A percentile compares a stretch with the other conserved stretches of the same genome.
Conservation (phyloP, 2,113 vertebrate genomes). For the Egretta garzetta region DNA sequence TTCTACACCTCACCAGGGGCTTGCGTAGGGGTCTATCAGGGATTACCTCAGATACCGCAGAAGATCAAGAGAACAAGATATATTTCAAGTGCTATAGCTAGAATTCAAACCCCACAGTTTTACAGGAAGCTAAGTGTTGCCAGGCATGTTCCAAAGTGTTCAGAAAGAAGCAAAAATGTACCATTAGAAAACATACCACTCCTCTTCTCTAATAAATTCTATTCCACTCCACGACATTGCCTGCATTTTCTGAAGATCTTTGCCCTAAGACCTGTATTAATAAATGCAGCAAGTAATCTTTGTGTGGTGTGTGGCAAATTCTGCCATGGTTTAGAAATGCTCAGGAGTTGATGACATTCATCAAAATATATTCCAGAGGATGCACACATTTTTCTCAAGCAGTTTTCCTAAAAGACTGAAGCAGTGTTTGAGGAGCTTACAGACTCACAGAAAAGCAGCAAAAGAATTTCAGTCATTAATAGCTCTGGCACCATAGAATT, state of each 20-base stretch:
- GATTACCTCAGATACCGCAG: not conserved
- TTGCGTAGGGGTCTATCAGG: not conserved
- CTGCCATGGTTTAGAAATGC: not conserved
- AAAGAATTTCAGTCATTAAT: conserved; percentile 16
- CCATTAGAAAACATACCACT: not conserved
- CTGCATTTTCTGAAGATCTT: not conserved
- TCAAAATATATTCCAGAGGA: not conserved
- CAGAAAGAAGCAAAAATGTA: not conserved
- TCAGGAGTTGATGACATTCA: not conserved
- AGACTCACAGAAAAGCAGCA: conserved; percentile 9
- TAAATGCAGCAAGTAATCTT: not conserved
- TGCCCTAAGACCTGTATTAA: not conserved
- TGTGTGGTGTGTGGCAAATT: not conserved
- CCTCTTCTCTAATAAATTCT: not conserved
- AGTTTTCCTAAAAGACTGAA: not conserved
- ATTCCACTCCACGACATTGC: not conserved
- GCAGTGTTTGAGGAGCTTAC: not conserved
- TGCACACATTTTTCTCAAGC: not conserved
- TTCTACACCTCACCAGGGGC: not conserved
- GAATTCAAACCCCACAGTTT: not conserved
- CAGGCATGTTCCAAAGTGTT: not conserved
- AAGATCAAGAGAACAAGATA: not conserved
- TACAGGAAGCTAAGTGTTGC: not conserved
- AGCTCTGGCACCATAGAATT: not conserved
- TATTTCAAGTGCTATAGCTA: not conserved